Percentiles rank a stretch among this genome's conserved stretches.
These are phyloP conservation scores for Calliphora vomitoria DNA, from an alignment of 2,888 invertebrate genomes.

Conservation along the genomic window DNA sequence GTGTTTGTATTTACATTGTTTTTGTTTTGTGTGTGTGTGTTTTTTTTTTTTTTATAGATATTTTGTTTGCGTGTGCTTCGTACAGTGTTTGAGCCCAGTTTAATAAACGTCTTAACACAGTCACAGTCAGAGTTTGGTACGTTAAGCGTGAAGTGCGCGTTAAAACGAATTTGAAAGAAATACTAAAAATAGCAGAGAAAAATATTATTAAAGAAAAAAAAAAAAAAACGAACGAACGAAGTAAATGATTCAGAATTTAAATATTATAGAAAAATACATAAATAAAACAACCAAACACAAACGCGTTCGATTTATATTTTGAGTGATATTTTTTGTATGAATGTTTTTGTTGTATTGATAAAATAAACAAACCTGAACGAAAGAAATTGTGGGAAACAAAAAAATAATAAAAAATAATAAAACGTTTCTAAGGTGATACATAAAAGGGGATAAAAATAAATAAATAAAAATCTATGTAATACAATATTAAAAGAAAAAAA, in stretches of 20 bases:
- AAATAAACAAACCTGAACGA: conserved; percentile 53
- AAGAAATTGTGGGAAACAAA: too few relatives aligned
- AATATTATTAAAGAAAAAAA: background rate
- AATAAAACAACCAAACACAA: conserved; percentile 33
- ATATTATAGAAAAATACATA: conserved; percentile 16
- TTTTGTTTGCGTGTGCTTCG: conserved; percentile 18
- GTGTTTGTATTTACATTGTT: background rate
- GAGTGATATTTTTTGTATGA: background rate
- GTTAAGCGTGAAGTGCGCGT: conserved; percentile 75
- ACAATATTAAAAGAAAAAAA: background rate
- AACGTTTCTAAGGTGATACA: conserved; percentile 68
- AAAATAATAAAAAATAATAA: conserved; percentile 9
- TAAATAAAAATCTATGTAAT: conserved; percentile 4
- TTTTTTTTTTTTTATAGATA: background rate
- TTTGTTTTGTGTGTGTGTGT: background rate
- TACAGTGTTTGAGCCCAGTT: conserved; percentile 74
- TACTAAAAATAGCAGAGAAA: background rate
- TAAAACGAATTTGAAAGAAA: background rate
- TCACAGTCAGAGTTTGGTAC: conserved; percentile 76
- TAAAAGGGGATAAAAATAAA: conserved; percentile 16
- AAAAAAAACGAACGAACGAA: conserved; percentile 18
- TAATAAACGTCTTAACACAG: conserved; percentile 64
- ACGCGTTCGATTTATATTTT: conserved; percentile 40
- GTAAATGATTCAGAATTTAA: conserved; percentile 34
- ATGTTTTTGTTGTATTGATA: conserved; percentile 38